These are phyloP conservation scores for Eira barbara DNA, from an alignment of 2,113 vertebrate genomes.

Conservation along the genomic window DNA sequence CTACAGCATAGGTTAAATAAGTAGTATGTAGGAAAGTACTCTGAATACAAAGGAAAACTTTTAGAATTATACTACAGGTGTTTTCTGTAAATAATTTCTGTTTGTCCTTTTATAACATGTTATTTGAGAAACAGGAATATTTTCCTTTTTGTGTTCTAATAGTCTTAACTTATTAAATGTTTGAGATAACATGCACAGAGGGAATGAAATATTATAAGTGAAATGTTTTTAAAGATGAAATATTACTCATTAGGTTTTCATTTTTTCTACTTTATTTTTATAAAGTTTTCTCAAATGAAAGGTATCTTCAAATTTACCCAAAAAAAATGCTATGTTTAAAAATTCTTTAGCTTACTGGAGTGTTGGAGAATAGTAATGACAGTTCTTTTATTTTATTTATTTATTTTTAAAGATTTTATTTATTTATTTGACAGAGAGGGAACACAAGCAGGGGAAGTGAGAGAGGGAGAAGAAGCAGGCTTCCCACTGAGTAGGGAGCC, in stretches of 20 bases:
- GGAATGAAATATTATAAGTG: background rate
- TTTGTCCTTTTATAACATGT: background rate
- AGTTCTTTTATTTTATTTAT: background rate
- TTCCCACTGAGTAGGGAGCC: too few relatives aligned
- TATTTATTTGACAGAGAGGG: too few relatives aligned
- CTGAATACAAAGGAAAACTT: background rate
- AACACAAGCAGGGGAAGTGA: too few relatives aligned
- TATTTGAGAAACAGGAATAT: background rate
- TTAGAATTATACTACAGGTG: background rate
- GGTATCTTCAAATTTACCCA: background rate
- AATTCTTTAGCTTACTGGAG: background rate
- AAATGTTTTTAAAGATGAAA: background rate
- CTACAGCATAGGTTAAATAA: background rate
- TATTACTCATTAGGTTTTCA: background rate
- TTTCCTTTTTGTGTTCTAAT: background rate
- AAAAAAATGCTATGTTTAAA: background rate
- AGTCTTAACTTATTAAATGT: background rate
- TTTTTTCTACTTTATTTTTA: background rate
- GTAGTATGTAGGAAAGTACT: background rate
- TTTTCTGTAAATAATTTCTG: background rate
- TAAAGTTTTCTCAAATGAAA: background rate
- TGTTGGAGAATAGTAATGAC: background rate
- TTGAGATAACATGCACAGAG: background rate
- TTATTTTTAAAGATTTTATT: too few relatives aligned
- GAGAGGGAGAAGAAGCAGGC: too few relatives aligned